Evolutionary conservation across 2,797 vertebrate species (phyloP).

Genomic region (Lepus townsendii): DNA sequence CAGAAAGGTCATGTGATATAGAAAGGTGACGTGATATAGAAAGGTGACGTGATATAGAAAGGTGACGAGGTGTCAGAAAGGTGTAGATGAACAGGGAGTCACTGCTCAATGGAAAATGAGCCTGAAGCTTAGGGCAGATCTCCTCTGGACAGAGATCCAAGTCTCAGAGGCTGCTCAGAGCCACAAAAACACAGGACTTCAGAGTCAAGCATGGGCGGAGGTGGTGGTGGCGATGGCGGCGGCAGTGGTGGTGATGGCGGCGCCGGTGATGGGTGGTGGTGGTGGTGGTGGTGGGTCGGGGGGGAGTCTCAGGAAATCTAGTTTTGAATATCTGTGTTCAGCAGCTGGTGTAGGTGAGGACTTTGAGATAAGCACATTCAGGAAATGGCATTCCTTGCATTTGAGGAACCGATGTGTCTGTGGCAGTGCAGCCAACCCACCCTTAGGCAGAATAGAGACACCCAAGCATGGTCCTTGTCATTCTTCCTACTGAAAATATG

Average conservation of each 20-base stretch:
- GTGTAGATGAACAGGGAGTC: accelerated
- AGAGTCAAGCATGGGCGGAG: accelerated
- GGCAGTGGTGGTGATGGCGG: no score
- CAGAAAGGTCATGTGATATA: no score
- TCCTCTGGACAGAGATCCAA: not conserved
- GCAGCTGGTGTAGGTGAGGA: not conserved
- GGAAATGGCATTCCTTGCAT: not conserved
- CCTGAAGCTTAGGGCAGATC: no score
- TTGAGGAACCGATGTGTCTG: not conserved
- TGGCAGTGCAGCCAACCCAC: not conserved
- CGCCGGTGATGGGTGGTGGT: accelerated
- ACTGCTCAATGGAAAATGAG: not conserved
- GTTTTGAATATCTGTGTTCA: not conserved
- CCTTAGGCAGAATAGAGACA: not conserved
- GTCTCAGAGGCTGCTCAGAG: not conserved
- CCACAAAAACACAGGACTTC: not conserved
- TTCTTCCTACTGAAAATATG: not conserved
- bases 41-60: no score
- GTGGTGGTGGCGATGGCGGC: no score
- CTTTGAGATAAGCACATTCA: not conserved
- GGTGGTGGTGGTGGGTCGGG: no score
- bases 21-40: no score
- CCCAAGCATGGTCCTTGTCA: accelerated
- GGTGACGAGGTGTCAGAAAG: no score
- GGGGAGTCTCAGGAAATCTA: not conserved